phyloP scores from a whole-genome alignment of 2,797 vertebrate species.

The Myotis findleyi region DNA sequence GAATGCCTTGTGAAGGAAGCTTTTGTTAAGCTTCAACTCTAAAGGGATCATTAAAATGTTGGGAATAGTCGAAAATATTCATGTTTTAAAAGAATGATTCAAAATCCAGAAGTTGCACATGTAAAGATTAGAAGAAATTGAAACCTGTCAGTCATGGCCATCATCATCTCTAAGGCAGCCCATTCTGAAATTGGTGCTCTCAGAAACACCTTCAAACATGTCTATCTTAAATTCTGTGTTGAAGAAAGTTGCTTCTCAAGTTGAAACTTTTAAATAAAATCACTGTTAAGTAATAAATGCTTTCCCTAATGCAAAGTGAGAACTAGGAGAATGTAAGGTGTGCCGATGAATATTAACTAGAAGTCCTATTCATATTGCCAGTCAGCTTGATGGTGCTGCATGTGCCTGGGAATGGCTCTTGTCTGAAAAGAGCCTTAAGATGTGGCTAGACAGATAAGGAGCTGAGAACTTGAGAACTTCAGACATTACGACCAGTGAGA shows the following conservation, averaged over 20 bases:
- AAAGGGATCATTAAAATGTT: conserved; percentile 13
- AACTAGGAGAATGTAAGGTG: not conserved
- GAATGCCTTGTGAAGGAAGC: not conserved
- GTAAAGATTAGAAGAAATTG: conserved; percentile 42
- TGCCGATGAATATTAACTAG: conserved; percentile 40
- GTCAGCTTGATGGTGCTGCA: not conserved
- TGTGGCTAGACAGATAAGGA: not conserved
- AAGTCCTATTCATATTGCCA: not conserved
- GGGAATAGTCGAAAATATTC: not conserved
- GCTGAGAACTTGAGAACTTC: not conserved
- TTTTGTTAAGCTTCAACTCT: not conserved
- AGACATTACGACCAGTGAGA: not conserved
- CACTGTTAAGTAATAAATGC: conserved; percentile 16
- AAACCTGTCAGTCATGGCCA: conserved; percentile 11
- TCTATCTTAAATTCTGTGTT: conserved; percentile 59
- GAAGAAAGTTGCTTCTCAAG: not conserved
- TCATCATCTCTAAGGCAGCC: not conserved
- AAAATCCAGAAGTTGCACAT: not conserved
- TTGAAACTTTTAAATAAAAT: conserved; percentile 69
- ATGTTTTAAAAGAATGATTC: not conserved
- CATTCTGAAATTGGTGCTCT: not conserved
- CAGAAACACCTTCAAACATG: conserved; percentile 17
- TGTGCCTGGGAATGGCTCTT: not conserved
- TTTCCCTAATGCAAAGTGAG: conserved; percentile 5
- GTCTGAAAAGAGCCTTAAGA: conserved; percentile 1